phyloP scores from a whole-genome alignment of 1,140 invertebrate species.

The Dryas iulia region DNA sequence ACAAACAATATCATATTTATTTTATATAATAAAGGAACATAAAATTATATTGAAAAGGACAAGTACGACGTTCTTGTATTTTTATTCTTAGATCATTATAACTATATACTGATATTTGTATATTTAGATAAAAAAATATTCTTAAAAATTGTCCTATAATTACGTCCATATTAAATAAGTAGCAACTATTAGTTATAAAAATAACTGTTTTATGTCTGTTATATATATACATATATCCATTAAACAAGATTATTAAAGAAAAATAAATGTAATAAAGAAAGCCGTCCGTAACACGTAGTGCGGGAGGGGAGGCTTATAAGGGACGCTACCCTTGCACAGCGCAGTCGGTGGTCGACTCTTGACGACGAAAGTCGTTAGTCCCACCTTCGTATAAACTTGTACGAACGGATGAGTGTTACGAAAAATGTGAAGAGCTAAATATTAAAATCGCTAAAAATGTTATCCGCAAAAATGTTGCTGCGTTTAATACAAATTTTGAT shows the following conservation, averaged over 20 bases:
- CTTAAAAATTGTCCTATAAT: too few relatives aligned
- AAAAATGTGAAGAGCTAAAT: constrained; percentile 40
- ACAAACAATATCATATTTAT: constrained; percentile 1
- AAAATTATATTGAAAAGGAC: constrained; percentile 18
- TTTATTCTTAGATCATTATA: neutral
- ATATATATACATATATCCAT: constrained; percentile 34
- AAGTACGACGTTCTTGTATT: neutral
- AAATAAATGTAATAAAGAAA: constrained; percentile 74
- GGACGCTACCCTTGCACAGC: constrained; percentile 36
- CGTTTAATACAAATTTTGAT: constrained; percentile 48
- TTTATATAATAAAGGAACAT: neutral
- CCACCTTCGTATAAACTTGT: constrained; percentile 33
- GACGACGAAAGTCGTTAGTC: constrained; percentile 26
- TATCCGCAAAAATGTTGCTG: constrained; percentile 43
- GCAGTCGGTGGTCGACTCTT: constrained; percentile 55
- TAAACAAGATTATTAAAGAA: constrained; percentile 75
- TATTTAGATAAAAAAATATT: too few relatives aligned
- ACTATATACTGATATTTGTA: too few relatives aligned
- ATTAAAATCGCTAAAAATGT: constrained; percentile 38
- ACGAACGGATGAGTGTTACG: constrained; percentile 36
- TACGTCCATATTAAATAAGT: too few relatives aligned
- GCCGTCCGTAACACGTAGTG: constrained; percentile 64
- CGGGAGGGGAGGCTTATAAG: constrained; percentile 47
- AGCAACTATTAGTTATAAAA: too few relatives aligned
- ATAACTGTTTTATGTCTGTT: too few relatives aligned